phyloP scores from a whole-genome alignment of 1,140 invertebrate species.

The Lepidurus apus region DNA sequence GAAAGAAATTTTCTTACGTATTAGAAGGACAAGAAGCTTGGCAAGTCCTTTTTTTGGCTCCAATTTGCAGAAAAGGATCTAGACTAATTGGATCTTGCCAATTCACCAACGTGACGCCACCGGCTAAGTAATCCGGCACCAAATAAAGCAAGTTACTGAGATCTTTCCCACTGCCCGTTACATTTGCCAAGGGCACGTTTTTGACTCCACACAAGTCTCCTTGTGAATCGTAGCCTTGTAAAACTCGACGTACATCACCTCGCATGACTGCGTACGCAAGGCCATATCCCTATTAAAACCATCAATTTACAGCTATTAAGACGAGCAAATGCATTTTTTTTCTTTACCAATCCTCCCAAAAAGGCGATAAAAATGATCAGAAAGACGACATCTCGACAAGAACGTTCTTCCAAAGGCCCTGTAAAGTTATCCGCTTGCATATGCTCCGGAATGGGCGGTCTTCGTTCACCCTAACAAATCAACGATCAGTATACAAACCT shows the following conservation, averaged over 20 bases:
- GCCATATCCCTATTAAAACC: constrained; percentile 30
- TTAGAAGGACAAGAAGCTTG: constrained; percentile 39
- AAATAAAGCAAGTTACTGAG: constrained; percentile 49
- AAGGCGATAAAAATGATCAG: constrained; percentile 51
- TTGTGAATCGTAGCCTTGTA: constrained; percentile 62
- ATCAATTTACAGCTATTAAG: constrained; percentile 9
- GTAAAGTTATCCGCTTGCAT: constrained; percentile 25
- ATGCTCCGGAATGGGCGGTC: not conserved
- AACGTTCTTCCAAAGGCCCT: constrained; percentile 43
- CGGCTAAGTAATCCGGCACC: constrained; percentile 36
- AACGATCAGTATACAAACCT: not conserved
- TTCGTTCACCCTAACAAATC: constrained; percentile 23
- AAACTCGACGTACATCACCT: constrained; percentile 54
- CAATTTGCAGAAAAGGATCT: constrained; percentile 42
- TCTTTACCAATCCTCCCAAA: constrained; percentile 53
- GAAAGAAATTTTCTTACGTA: constrained; percentile 38
- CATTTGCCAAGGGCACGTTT: constrained; percentile 44
- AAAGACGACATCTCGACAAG: constrained; percentile 55
- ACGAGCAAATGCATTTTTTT: constrained; percentile 23
- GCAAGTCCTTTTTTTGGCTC: constrained; percentile 41
- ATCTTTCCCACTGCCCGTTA: constrained; percentile 49
- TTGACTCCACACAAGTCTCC: constrained; percentile 59
- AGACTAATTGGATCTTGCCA: constrained; percentile 37
- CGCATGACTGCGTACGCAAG: constrained; percentile 48
- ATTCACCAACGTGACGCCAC: constrained; percentile 36